Base-by-base conservation (phyloP, 2,797 vertebrate species). In the Esox lucius region DNA sequence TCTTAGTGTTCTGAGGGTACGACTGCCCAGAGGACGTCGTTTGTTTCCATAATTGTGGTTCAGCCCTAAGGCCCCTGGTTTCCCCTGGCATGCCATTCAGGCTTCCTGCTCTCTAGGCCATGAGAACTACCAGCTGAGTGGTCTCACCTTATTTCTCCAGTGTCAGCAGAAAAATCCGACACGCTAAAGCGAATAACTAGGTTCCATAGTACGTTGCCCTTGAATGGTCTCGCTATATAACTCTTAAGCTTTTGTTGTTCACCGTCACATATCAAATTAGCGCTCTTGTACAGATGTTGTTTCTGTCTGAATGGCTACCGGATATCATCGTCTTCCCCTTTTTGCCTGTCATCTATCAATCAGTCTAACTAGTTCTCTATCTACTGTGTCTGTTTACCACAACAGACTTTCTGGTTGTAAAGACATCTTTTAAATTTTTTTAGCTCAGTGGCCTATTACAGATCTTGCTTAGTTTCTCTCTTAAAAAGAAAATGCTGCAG, bases 91-190 rank as follows among this genome's bases (percentile, higher is more conserved):
- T 80, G 87, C 84, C 87, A 78, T 80, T 83, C 91, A 93, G 87
- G 91, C 93, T 94, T 95, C 94, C 94, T 93, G 88, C 87, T 89
- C 86, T 82, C 65, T 73, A 69, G 80, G 70, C 66, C 81, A 66
- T 74, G 82, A 87, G 69, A 86, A 82, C 69, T 77, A 39, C 39
- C 72, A 12, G 67, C 46, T 64, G 26, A 62, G 16, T 56, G 26
- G 64, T 66, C 31, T 66, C 16, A 28, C 31, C 56, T 35, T 28
- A 66, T 33, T 66, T 66, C 26, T 16, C 26, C 7, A 33, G 7
- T 2, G 64, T 66, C 64, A 66, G 64, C 64, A 66, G 28, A 66
- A 66, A 66, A 66, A 33, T 19, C 2, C 5, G 17, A 33, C 31
- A 66, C 26, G 31, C 31, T 33, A 66, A 66, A 66, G 64, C 31